Base-by-base conservation (phyloP, 2,888 invertebrate species). In the Coenonympha glycerion region DNA sequence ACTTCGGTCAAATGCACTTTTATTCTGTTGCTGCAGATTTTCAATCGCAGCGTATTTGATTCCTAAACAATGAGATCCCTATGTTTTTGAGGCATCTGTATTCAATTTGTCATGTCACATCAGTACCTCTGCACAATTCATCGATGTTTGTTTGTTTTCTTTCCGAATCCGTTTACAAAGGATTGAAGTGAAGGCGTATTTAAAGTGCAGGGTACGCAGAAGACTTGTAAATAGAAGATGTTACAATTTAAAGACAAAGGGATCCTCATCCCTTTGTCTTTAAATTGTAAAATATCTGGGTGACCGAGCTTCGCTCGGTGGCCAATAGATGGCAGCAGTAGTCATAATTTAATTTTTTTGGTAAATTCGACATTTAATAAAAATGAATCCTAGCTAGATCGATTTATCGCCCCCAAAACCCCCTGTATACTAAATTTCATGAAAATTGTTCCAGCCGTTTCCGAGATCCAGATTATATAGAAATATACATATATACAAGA, bases 281-380 rank as follows among this genome's bases (percentile, higher is more conserved):
- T 18, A 28, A 37, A 46, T 47, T 53, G 47, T 47, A 47, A 52
- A 53, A 47, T 49, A 40, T 30, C n/a, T n/a, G n/a, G n/a, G n/a
- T n/a, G n/a, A n/a, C n/a, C n/a, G n/a, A n/a, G n/a, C n/a, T n/a
- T n/a, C n/a, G n/a, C n/a, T n/a, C n/a, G n/a, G n/a, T n/a, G n/a
- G n/a, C n/a, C n/a, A n/a, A n/a, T n/a, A n/a, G n/a, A n/a, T n/a
- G n/a, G n/a, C n/a, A n/a, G n/a, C n/a, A n/a, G n/a, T n/a, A n/a
- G n/a, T n/a, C n/a, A n/a, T n/a, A n/a, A n/a, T n/a, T n/a, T n/a
- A n/a, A n/a, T n/a, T n/a, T n/a, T n/a, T n/a, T n/a, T n/a, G n/a
- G n/a, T n/a, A n/a, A n/a, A n/a, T n/a, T n/a, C n/a, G n/a, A n/a
- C n/a, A n/a, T n/a, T n/a, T n/a, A n/a, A n/a, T n/a, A n/a, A n/a